A percentile compares a stretch with the other conserved stretches of the same genome.
Evolutionary conservation across 2,113 vertebrate genomes (phyloP).

Genomic region (Ochotona princeps): DNA sequence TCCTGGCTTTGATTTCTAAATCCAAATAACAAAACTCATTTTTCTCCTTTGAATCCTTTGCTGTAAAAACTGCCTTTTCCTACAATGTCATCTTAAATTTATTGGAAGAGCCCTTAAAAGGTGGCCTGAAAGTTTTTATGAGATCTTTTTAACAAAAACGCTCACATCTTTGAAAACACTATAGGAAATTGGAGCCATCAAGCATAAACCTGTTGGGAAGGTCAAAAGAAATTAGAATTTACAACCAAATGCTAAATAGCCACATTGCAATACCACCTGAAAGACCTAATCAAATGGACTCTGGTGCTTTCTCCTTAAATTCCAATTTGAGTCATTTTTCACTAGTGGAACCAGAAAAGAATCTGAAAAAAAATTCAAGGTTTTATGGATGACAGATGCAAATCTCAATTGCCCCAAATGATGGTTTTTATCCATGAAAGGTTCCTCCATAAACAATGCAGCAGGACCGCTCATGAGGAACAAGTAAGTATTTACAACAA

Average conservation of each 20-base stretch:
- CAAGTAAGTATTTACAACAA: neutral
- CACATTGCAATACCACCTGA: neutral
- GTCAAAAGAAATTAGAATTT: slow-evolving; percentile 44
- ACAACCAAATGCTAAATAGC: slow-evolving; percentile 51
- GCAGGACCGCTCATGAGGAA: slow-evolving; percentile 16
- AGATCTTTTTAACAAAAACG: slow-evolving; percentile 55
- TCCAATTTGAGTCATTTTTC: slow-evolving; percentile 67
- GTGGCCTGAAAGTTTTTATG: slow-evolving; percentile 28
- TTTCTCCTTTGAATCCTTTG: slow-evolving; percentile 18
- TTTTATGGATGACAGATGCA: slow-evolving; percentile 54
- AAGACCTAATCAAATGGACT: slow-evolving; percentile 51
- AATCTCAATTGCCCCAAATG: slow-evolving; percentile 49
- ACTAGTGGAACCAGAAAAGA: slow-evolving; percentile 46
- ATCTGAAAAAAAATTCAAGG: slow-evolving; percentile 50
- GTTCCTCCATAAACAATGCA: neutral
- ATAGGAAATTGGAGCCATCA: slow-evolving; percentile 36
- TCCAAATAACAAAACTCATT: neutral
- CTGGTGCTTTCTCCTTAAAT: slow-evolving; percentile 38
- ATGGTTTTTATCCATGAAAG: neutral
- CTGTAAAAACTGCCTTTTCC: slow-evolving; percentile 1
- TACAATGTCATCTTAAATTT: slow-evolving; percentile 19
- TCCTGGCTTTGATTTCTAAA: slow-evolving; percentile 23
- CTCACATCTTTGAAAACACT: slow-evolving; percentile 36
- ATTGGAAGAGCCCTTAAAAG: slow-evolving; percentile 39
- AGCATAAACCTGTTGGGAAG: slow-evolving; percentile 10